These are phyloP conservation scores for Neodiprion virginianus DNA, from an alignment of 1,140 invertebrate species.

Conservation along the genomic window DNA sequence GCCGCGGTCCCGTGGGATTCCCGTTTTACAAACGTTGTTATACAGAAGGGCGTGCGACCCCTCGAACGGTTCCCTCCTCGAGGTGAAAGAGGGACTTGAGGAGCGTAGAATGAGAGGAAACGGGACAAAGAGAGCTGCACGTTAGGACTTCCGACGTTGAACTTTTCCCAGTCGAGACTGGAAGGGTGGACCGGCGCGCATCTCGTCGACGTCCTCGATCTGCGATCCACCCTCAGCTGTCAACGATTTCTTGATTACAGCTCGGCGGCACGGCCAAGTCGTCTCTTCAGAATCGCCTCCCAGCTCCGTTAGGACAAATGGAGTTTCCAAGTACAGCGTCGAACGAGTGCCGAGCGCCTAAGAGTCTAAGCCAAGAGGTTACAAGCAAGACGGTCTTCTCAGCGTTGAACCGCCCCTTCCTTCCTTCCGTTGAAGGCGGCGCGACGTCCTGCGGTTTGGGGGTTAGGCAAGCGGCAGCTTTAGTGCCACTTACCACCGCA, in stretches of 20 bases:
- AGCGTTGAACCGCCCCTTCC: not conserved
- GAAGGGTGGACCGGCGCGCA: too few relatives aligned
- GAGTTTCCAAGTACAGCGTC: slow-evolving; percentile 6
- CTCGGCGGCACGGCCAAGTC: too few relatives aligned
- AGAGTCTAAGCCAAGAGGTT: slow-evolving; percentile 1
- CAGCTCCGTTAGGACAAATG: not conserved
- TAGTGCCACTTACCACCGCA: slow-evolving; percentile 56
- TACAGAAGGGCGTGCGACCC: not conserved
- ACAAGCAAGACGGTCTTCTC: not conserved
- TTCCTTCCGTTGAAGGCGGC: not conserved
- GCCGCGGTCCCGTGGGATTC: not conserved
- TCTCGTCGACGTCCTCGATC: not conserved
- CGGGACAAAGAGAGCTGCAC: not conserved
- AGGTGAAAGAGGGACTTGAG: not conserved
- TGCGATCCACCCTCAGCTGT: not conserved
- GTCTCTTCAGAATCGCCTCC: not conserved
- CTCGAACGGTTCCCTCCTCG: not conserved
- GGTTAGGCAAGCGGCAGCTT: slow-evolving; percentile 45
- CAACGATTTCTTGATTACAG: not conserved
- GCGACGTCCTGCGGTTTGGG: slow-evolving; percentile 10
- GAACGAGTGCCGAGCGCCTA: not conserved
- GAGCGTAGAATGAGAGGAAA: not conserved
- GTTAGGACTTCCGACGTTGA: too few relatives aligned
- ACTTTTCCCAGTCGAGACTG: too few relatives aligned
- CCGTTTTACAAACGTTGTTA: slow-evolving; percentile 5